These are phyloP conservation scores for Beris morrisii DNA, from an alignment of 2,888 invertebrate genomes.

Conservation along the genomic window DNA sequence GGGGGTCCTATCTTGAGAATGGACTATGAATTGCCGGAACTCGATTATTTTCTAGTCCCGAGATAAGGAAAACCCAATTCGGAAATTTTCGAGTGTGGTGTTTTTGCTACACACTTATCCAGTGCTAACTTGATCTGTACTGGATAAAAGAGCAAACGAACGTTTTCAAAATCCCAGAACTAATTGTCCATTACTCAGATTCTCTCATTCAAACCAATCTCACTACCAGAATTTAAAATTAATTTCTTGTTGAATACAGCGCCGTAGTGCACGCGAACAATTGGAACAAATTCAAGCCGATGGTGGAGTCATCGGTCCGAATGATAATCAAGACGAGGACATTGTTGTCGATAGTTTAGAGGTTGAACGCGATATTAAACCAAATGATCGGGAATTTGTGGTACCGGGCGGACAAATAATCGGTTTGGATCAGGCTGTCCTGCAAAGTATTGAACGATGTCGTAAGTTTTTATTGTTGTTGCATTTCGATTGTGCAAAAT, in stretches of 20 bases:
- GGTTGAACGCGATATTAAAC: constrained; percentile 53
- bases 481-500: constrained; percentile 13
- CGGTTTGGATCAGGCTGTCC: constrained; percentile 86
- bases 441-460: constrained; percentile 90
- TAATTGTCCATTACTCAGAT: no score
- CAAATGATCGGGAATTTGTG: constrained; percentile 67
- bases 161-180: no score
- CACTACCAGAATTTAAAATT: no score
- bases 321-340: constrained; percentile 66
- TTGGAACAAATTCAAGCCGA: constrained; percentile 59
- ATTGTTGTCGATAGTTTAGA: constrained; percentile 70
- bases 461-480: constrained; percentile 58
- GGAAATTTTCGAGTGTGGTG: no score
- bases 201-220: no score
- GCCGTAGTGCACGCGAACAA: constrained; percentile 59
- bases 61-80: no score
- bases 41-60: no score
- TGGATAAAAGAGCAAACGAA: no score
- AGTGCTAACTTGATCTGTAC: no score
- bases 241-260: constrained; percentile 46
- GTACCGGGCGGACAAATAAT: constrained; percentile 78
- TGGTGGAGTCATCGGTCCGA: constrained; percentile 52
- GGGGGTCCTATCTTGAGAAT: no score
- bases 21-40: no score
- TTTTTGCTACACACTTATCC: no score